Base-by-base conservation (phyloP, 2,797 vertebrate species). In the Geotrypetes seraphini region DNA sequence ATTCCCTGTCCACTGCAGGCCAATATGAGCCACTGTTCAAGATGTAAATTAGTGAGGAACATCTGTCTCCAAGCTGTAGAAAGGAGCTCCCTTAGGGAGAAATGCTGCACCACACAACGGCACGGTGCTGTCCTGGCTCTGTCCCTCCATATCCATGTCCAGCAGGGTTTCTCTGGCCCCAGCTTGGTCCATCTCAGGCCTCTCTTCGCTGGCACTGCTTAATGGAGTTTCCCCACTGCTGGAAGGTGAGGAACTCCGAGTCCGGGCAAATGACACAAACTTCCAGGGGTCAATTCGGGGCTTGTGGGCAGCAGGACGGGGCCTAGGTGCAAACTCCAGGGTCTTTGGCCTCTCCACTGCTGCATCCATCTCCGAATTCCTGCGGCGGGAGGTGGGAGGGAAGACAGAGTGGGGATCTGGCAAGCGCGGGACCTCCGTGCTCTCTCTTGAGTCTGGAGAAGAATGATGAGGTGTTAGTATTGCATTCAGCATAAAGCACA, bases 81-180 rank as follows among this genome's bases (percentile, higher is more conserved):
- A 25, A 11, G 39, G 16, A 16, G 35, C 33, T 29, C 29, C 33
- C 22, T 21, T 53, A 49, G 54, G 48, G 40, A 43, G 35, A 34
- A 47, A 31, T 21, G 49, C 68, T 40, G 29, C 22, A 28, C 74
- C 84, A 7, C 90, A 92, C 23, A 95, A 65, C 20, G 90, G 89
- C 17, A 89, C 63, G 0, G 91, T 92, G 25, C 41, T 73, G 78
- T 94, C 91, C 53, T 61, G 57, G 46, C 48, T 86, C 74, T 95
- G 91, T 8, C 90, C 91, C 45, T 92, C 91, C 70, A 84, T 66
- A 62, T 95, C 91, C 70, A 91, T 82, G 79, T 95, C 91, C 51
- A 94, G 82, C 40, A 95, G 78, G 12, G 69, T 91, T 28, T 78
- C 85, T 31, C 58, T 66, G 8, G 56, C 53, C 2, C 60, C 56